Base-by-base conservation (phyloP, 2,113 vertebrate genomes). In the Orientallactaga bullata region DNA sequence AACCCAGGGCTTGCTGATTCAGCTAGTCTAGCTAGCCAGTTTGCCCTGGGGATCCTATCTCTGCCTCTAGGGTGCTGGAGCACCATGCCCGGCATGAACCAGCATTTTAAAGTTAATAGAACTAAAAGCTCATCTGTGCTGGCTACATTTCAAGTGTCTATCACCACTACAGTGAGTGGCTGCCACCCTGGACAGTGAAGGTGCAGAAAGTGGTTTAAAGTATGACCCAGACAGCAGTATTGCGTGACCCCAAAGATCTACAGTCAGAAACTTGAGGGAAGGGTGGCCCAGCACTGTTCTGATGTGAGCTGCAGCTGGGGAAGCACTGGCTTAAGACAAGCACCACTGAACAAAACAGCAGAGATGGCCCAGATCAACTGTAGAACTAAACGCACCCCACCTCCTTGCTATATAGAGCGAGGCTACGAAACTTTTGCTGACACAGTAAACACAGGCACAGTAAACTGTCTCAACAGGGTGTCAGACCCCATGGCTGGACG, bases 121-220 rank as follows among this genome's bases (percentile, higher is more conserved):
- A n/a, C 23, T 35, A 24, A 28, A 69, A 42, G 30, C 30, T 47
- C 26, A 26, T 32, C 9, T 28, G 24, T 18, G 3, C 26, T n/a
- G 23, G 13, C n/a, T 16, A 5, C 51, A 6, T 5, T 11, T 39
- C 63, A 7, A 17, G 1, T 7, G 17, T 32, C 7, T 12, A n/a
- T 0, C 2, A 26, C 18, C 16, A 10, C 21, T 4, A 0, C 1
- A 65, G 63, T 39, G 2, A 5, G 20, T 5, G 42, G 71, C 39
- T 0, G 2, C 32, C 24, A 10, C 58, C 1, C 3, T 8, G n/a
- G 71, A 35, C 5, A 39, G 79, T 6, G 21, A 51, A 20, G 51
- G 15, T 0, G 3, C 32, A 76, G 16, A 7, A 18, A 39, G 17
- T 0, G 3, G 77, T 32, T 4, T 11, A 18, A 18, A 4, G 21